Evolutionary conservation across 2,113 vertebrate species (phyloP), one percentile per base, ranked within the genome.

Genomic region (Sturnira hondurensis): DNA sequence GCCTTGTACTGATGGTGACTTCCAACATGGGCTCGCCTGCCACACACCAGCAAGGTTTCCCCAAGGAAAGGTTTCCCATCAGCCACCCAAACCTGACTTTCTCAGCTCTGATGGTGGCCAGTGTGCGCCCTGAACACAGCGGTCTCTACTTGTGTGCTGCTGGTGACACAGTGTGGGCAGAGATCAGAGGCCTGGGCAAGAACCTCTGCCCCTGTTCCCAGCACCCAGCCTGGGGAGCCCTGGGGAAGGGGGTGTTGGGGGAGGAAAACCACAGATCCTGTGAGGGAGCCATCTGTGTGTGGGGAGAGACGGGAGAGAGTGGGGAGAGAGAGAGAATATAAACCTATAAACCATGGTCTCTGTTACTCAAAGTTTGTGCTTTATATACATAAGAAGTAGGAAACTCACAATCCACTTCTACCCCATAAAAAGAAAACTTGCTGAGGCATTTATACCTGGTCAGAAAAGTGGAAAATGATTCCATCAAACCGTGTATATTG

Each of bases 101-200:
- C 15, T 95, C 94, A 47, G 9, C 6, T 61, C 91, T 98, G 81
- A 89, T 0, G 0, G 78, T 97, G 56, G 61, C 1, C 0, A 61
- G 1, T 0, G 33, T 67, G 0, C 16, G 14, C 0, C 50, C 67
- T 41, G 17, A 41, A 11, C 89, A 97, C 47, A 89, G 78, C 26
- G 28, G 93, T 56, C 12, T 94, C 74, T 98, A 98, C 84, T 6
- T 98, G 63, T 97, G 96, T 2, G 4, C 24, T 13, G 73, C 26
- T 15, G 94, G 86, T 50, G 93, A 94, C 96, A 96, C 94, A 90
- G 97, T 0, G 26, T 33, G 33, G 77, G 74, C 24, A 8, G 33
- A 26, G 67, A 89, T 47, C 15, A 19, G 45, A 88, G 41, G 22
- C 68, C n/a, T 9, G 2, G 36, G 43, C 96, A 97, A 12, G 24